Conservation (phyloP, 1,140 invertebrate species). For the Scaptomyza montana region DNA sequence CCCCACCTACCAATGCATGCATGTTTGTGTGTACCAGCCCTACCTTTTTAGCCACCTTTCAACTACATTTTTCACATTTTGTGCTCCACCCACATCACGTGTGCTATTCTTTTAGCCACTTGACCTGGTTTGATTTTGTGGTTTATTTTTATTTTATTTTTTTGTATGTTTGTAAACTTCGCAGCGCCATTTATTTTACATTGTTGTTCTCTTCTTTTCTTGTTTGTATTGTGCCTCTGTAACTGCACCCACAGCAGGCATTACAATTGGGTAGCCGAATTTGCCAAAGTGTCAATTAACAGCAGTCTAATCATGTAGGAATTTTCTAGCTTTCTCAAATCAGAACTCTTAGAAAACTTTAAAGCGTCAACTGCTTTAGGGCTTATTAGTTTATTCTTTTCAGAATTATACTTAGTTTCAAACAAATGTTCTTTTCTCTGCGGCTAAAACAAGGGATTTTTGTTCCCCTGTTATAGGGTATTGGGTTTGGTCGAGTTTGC, state of each 20-base stretch:
- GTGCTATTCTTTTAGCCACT: conserved; percentile 55
- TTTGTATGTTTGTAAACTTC: conserved; percentile 22
- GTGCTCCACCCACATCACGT: conserved; percentile 52
- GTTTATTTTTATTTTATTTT: too few relatives aligned
- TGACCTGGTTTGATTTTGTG: conserved; percentile 66
- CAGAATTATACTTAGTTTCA: too few relatives aligned
- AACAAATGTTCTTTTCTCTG: too few relatives aligned
- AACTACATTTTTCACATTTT: not conserved
- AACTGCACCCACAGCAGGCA: conserved; percentile 1
- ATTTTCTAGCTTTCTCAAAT: not conserved
- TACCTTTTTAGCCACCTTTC: not conserved
- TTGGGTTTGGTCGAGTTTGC: not conserved
- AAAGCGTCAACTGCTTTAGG: too few relatives aligned
- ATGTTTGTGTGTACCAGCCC: not conserved
- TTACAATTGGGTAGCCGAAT: not conserved
- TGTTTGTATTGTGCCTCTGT: not conserved
- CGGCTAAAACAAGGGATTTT: too few relatives aligned
- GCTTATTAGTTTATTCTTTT: too few relatives aligned
- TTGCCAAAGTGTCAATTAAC: not conserved
- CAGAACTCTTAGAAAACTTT: too few relatives aligned
- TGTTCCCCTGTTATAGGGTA: not conserved
- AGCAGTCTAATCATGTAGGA: not conserved
- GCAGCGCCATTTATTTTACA: conserved; percentile 6
- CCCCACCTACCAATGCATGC: not conserved
- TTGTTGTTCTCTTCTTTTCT: not conserved